These are phyloP conservation scores for Sitophilus oryzae DNA, from an alignment of 1,140 invertebrate species.

Conservation along the genomic window DNA sequence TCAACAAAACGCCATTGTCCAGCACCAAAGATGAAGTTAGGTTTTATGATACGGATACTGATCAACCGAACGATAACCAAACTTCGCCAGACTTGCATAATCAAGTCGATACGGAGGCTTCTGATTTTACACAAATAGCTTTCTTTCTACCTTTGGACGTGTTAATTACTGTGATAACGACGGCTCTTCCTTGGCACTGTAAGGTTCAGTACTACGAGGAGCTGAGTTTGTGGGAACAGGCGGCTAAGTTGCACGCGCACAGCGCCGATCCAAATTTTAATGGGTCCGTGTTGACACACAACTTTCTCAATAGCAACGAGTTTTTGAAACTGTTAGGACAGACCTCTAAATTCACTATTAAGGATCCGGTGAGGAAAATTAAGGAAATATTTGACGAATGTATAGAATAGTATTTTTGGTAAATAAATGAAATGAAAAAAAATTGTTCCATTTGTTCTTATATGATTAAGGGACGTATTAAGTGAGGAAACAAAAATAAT, in stretches of 20 bases:
- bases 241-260: constrained; percentile 26
- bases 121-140: constrained; percentile 1
- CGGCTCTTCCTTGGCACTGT: constrained; percentile 33
- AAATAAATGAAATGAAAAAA: no score
- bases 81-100: constrained; percentile 13
- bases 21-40: background rate
- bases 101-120: constrained; percentile 9
- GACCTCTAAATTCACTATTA: constrained; percentile 27
- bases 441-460: no score
- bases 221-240: constrained; percentile 28
- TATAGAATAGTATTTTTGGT: no score
- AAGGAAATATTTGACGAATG: background rate
- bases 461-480: background rate
- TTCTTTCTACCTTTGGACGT: constrained; percentile 34
- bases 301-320: constrained; percentile 29
- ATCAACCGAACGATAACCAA: background rate
- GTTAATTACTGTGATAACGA: constrained; percentile 24
- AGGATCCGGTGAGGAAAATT: constrained; percentile 10
- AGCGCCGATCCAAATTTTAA: constrained; percentile 29
- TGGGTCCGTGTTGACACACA: constrained; percentile 30
- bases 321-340: constrained; percentile 26
- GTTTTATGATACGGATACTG: background rate
- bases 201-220: constrained; percentile 26
- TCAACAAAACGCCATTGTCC: background rate
- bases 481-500: background rate